phyloP scores from a whole-genome alignment of 1,140 invertebrate genomes.

The Drosophila lini region DNA sequence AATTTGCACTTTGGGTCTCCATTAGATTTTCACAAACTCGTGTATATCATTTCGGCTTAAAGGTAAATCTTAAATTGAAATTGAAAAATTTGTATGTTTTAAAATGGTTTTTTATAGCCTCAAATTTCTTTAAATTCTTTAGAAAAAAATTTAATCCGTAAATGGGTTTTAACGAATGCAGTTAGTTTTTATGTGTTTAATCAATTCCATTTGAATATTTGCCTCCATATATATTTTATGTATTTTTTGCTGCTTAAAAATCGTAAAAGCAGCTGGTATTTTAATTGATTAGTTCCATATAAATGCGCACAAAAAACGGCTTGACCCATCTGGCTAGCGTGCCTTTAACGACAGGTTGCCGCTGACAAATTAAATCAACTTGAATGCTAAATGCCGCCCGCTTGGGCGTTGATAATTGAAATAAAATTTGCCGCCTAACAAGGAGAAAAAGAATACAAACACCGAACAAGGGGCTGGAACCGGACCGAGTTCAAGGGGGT shows the following conservation, averaged over 20 bases:
- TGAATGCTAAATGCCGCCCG: slow-evolving; percentile 42
- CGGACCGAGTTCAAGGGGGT: background rate
- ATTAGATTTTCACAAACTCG: slow-evolving; percentile 3
- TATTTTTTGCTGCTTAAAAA: background rate
- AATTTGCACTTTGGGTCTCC: slow-evolving; percentile 12
- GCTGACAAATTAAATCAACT: slow-evolving; percentile 57
- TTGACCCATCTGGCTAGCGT: slow-evolving; percentile 8
- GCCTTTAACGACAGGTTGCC: slow-evolving; percentile 30
- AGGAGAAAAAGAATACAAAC: slow-evolving; percentile 29
- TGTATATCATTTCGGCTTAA: background rate
- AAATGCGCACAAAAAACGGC: slow-evolving; percentile 4
- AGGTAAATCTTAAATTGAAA: background rate
- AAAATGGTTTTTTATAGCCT: no score
- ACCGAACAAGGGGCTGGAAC: slow-evolving; percentile 11
- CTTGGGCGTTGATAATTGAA: slow-evolving; percentile 73
- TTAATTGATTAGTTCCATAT: slow-evolving; percentile 6
- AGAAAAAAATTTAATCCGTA: background rate
- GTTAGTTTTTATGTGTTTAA: slow-evolving; percentile 3
- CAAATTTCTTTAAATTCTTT: background rate
- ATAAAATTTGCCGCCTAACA: slow-evolving; percentile 58
- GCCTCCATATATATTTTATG: background rate
- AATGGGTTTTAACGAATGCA: background rate
- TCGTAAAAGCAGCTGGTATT: slow-evolving; percentile 1
- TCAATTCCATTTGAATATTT: slow-evolving; percentile 1
- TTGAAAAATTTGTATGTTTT: background rate